phyloP scores from a whole-genome alignment of 1,140 invertebrate species.

The Drosophila pallidifrons region DNA sequence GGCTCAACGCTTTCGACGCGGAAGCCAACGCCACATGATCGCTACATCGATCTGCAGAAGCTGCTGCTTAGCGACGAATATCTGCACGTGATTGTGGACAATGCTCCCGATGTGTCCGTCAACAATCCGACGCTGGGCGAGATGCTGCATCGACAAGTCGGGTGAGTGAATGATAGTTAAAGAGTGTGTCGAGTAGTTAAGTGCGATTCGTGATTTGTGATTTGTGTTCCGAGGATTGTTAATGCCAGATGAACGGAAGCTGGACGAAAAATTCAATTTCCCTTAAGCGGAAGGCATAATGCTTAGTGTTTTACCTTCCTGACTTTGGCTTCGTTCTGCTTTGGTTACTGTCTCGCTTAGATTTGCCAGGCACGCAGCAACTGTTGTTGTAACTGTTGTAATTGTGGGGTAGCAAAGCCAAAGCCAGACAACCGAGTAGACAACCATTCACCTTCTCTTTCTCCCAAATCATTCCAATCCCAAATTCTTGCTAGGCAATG shows the following conservation, averaged over 20 bases:
- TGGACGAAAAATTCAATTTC: slow-evolving; percentile 77
- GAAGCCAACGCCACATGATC: slow-evolving; percentile 85
- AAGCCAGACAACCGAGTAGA: not conserved
- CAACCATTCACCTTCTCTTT: not conserved
- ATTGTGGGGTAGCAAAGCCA: slow-evolving; percentile 11
- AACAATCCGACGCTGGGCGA: slow-evolving; percentile 89
- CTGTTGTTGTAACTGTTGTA: slow-evolving; percentile 21
- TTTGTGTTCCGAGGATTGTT: slow-evolving; percentile 27
- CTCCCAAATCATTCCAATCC: not conserved
- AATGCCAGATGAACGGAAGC: slow-evolving; percentile 34
- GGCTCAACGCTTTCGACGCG: slow-evolving; percentile 51
- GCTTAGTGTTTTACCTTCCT: slow-evolving; percentile 64
- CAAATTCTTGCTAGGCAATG: slow-evolving; percentile 31
- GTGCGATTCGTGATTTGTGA: slow-evolving; percentile 8
- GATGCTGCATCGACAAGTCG: slow-evolving; percentile 87
- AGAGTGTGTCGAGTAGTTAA: slow-evolving; percentile 11
- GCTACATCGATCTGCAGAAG: slow-evolving; percentile 86
- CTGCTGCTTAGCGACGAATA: slow-evolving; percentile 73
- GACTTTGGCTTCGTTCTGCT: slow-evolving; percentile 19
- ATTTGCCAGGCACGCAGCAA: slow-evolving; percentile 49
- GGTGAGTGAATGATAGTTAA: slow-evolving; percentile 84
- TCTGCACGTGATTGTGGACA: slow-evolving; percentile 84
- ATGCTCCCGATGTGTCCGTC: slow-evolving; percentile 84
- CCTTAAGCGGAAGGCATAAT: slow-evolving; percentile 74
- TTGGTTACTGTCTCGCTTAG: slow-evolving; percentile 42